Percentiles rank a stretch among this genome's conserved stretches.
phyloP scores from a whole-genome alignment of 2,113 vertebrate genomes.

The Gymnorhina tibicen region DNA sequence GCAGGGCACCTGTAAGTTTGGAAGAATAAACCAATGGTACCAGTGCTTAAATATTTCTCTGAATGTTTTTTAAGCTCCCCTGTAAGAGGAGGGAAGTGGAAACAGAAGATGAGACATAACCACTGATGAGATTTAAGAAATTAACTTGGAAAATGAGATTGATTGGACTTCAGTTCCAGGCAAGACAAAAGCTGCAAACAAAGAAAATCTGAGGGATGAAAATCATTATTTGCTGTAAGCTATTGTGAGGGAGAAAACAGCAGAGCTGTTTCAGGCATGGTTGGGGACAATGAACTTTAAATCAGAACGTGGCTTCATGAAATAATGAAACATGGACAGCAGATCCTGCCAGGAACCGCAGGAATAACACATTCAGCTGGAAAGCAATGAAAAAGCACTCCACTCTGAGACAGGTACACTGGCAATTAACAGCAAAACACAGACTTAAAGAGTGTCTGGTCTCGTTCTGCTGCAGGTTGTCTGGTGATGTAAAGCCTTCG shows the following conservation, averaged over 20 bases:
- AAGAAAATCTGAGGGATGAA: conserved; percentile 29
- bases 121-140: background rate
- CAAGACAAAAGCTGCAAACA: background rate
- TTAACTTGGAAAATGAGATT: background rate
- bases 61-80: background rate
- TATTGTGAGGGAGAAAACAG: background rate
- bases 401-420: background rate
- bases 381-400: background rate
- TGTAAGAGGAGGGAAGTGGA: background rate
- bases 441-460: background rate
- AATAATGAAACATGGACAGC: background rate
- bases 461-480: conserved; percentile 4
- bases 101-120: background rate
- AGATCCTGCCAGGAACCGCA: background rate
- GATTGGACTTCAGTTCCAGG: background rate
- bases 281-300: background rate
- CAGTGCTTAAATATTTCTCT: background rate
- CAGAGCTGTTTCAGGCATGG: background rate
- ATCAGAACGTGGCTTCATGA: background rate
- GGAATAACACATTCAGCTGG: background rate
- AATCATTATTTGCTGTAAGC: background rate
- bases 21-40: background rate
- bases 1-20: background rate
- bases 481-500: background rate
- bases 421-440: conserved; percentile 37